Conservation (phyloP, 2,888 invertebrate genomes). For the Tuberolachnus salignus region DNA sequence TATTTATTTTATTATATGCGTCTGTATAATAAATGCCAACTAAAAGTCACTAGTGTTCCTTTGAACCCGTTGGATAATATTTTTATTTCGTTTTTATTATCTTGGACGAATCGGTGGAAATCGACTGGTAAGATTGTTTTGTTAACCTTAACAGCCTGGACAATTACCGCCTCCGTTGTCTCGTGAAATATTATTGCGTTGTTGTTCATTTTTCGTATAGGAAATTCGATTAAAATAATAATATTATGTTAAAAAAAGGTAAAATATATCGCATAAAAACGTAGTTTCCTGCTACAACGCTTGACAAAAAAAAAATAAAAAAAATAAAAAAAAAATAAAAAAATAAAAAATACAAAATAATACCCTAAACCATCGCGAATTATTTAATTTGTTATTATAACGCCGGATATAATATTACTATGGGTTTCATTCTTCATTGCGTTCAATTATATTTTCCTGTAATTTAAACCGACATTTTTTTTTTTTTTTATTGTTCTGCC, state of each 20-base stretch:
- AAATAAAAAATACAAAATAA: neutral
- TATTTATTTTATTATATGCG: no score
- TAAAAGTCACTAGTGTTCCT: no score
- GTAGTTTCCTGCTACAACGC: no score
- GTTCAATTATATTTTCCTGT: slow-evolving; percentile 1
- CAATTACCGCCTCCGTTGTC: no score
- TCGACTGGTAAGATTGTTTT: no score
- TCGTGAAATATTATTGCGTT: neutral
- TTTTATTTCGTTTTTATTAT: no score
- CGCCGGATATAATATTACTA: neutral
- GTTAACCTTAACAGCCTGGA: no score
- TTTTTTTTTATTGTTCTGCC: neutral
- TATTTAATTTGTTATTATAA: slow-evolving; percentile 2
- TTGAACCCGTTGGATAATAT: no score
- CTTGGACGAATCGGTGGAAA: no score
- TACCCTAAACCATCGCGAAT: neutral
- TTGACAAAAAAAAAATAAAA: neutral
- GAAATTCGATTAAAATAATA: neutral
- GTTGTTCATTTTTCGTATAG: neutral
- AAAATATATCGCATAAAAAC: neutral
- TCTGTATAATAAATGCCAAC: no score
- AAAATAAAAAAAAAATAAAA: neutral
- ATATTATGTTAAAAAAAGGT: neutral
- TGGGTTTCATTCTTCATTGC: neutral
- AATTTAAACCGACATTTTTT: neutral